Percentiles rank a stretch among this genome's conserved stretches.
Conservation (phyloP, 2,113 vertebrate species). For the Strix aluco region DNA sequence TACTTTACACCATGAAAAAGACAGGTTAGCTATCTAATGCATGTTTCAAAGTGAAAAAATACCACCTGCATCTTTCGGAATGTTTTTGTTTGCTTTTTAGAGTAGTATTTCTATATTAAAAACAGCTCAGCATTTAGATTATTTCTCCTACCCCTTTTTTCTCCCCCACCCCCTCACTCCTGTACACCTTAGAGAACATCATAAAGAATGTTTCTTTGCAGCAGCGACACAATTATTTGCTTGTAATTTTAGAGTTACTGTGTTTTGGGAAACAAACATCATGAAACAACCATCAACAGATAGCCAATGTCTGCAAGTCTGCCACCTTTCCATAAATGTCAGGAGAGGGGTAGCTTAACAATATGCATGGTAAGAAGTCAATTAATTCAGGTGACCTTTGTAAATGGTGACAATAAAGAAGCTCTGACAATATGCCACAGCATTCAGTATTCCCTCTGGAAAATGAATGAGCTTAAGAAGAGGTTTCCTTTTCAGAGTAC, state of each 20-base stretch:
- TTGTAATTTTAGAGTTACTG: constrained; percentile 51
- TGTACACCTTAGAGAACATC: not conserved
- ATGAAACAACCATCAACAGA: constrained; percentile 43
- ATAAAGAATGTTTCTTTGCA: constrained; percentile 20
- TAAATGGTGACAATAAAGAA: constrained; percentile 72
- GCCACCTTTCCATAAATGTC: constrained; percentile 60
- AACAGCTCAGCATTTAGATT: constrained; percentile 9
- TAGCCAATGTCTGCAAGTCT: constrained; percentile 47
- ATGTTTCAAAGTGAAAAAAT: constrained; percentile 9
- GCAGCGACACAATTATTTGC: constrained; percentile 22
- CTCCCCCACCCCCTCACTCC: not conserved
- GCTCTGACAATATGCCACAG: constrained; percentile 63
- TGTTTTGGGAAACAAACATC: constrained; percentile 13
- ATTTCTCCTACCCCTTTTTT: not conserved
- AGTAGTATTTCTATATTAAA: not conserved
- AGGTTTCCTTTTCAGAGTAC: constrained; percentile 62
- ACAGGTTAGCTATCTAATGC: not conserved
- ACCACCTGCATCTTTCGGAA: not conserved
- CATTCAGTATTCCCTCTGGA: constrained; percentile 64
- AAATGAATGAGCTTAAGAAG: constrained; percentile 73
- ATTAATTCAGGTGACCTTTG: constrained; percentile 78
- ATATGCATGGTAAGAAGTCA: constrained; percentile 66
- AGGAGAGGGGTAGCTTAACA: constrained; percentile 53
- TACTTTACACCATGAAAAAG: not conserved
- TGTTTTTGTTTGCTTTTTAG: not conserved